A percentile compares a stretch with the other conserved stretches of the same genome.
phyloP scores from a whole-genome alignment of 2,888 invertebrate species.

The Meteorus colon region DNA sequence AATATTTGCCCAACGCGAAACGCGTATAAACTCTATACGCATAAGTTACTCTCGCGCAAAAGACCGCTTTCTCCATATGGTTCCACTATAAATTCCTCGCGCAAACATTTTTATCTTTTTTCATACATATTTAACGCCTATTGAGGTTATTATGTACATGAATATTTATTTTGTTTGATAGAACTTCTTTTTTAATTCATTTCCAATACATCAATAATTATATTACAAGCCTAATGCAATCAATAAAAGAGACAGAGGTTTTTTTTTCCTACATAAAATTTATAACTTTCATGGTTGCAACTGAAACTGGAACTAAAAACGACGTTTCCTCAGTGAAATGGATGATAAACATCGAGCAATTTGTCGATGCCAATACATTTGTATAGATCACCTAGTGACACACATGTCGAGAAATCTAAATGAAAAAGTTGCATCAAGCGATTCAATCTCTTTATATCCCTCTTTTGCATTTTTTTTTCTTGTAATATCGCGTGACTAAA shows the following conservation, averaged over 20 bases:
- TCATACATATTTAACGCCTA: background rate
- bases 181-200: background rate
- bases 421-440: slow-evolving; percentile 9
- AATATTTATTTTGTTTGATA: background rate
- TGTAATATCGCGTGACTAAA: background rate
- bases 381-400: slow-evolving; percentile 37
- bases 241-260: background rate
- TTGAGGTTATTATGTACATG: background rate
- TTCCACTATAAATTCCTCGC: slow-evolving; percentile 60
- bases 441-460: slow-evolving; percentile 6
- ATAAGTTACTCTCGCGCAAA: slow-evolving; percentile 45
- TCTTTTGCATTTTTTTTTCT: background rate
- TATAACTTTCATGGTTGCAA: background rate
- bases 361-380: slow-evolving; percentile 7
- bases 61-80: slow-evolving; percentile 66
- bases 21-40: slow-evolving; percentile 42
- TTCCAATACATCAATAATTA: background rate
- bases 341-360: background rate
- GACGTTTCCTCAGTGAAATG: slow-evolving; percentile 6
- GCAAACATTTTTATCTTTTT: background rate
- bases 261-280: background rate
- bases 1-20: slow-evolving; percentile 32
- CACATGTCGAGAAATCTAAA: slow-evolving; percentile 40
- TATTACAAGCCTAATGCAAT: background rate
- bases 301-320: background rate